phyloP scores from a whole-genome alignment of 2,113 vertebrate genomes.

The Epinephelus moara region DNA sequence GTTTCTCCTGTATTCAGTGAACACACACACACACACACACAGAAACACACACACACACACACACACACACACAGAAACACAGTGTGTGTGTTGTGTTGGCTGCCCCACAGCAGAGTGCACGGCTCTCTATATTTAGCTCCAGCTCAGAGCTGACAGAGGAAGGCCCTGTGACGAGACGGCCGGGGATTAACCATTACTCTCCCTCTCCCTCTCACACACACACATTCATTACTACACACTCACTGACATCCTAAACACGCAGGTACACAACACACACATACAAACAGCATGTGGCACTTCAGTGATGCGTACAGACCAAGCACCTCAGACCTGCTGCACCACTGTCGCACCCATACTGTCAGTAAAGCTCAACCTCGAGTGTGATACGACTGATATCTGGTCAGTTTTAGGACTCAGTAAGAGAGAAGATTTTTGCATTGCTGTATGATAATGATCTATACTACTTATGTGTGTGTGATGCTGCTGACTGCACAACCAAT shows the following conservation, averaged over 20 bases:
- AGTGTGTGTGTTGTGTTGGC: slow-evolving; percentile 9
- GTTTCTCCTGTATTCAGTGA: background rate
- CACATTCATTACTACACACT: background rate
- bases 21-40: background rate
- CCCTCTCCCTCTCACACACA: slow-evolving; percentile 2
- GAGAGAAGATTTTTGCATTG: too few species aligned
- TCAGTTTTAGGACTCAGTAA: too few species aligned
- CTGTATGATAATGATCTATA: too few species aligned
- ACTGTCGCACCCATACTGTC: too few species aligned
- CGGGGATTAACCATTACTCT: slow-evolving; percentile 58
- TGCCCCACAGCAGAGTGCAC: slow-evolving; percentile 28
- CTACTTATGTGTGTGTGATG: too few species aligned
- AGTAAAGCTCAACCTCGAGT: too few species aligned
- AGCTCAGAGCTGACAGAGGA: slow-evolving; percentile 66
- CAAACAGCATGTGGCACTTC: background rate
- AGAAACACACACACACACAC: too few species aligned
- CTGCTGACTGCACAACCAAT: too few species aligned
- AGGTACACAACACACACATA: background rate
- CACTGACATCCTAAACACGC: background rate
- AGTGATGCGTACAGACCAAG: too few species aligned
- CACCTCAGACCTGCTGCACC: too few species aligned
- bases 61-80: background rate
- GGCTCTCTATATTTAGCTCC: slow-evolving; percentile 68
- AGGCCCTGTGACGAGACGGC: slow-evolving; percentile 32
- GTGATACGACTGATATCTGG: too few species aligned